A percentile compares a stretch with the other conserved stretches of the same genome.
Conservation (phyloP, 23 tunicate genomes). For the Aplidium turbinatum region DNA sequence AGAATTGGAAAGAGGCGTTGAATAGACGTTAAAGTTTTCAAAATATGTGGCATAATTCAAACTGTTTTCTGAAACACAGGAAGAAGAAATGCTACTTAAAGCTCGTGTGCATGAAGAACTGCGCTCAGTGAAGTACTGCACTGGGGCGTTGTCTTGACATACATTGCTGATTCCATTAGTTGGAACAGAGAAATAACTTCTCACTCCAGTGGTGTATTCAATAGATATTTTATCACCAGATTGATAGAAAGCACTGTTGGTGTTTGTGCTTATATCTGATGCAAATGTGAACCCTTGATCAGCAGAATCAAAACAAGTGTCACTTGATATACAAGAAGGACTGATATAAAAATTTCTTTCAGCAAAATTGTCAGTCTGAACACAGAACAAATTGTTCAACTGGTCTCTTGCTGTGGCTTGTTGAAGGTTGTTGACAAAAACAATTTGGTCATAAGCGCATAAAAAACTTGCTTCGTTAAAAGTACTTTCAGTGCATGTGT, state of each 20-base stretch:
- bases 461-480: conserved; percentile 17
- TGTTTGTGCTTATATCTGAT: conserved; percentile 21
- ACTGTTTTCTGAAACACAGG: conserved; percentile 18
- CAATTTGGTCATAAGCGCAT: conserved; percentile 52
- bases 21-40: conserved; percentile 25
- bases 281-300: conserved; percentile 4
- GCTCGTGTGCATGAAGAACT: conserved; percentile 28
- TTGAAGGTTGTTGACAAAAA: conserved; percentile 57
- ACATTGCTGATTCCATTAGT: conserved; percentile 22
- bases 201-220: conserved; percentile 12
- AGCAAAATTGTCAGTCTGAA: conserved; percentile 45
- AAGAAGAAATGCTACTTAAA: not conserved
- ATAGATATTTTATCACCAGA: conserved; percentile 29
- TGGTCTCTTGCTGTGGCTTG: conserved; percentile 15
- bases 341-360: conserved; percentile 35
- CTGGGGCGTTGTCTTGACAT: conserved; percentile 47
- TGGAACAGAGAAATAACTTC: conserved; percentile 23
- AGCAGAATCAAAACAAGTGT: conserved; percentile 42
- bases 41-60: conserved; percentile 27
- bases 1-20: too few species aligned
- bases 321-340: conserved; percentile 17
- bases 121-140: conserved; percentile 28
- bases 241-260: conserved; percentile 24
- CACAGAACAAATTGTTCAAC: conserved; percentile 54
- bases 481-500: conserved; percentile 26